Conservation (phyloP, 1,140 invertebrate species). For the Diorhabda elongata region DNA sequence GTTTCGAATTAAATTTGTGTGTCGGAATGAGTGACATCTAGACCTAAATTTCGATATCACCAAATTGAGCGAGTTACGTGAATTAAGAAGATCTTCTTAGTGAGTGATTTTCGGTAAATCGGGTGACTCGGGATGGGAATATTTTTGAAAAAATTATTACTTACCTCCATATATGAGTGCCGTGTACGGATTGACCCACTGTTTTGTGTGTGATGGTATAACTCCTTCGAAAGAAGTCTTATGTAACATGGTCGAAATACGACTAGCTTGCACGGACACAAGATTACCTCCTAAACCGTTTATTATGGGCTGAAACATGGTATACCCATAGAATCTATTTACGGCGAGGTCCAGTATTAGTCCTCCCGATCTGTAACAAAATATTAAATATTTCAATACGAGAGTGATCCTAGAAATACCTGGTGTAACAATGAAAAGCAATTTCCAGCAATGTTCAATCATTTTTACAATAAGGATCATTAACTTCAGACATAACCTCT, state of each 20-base stretch:
- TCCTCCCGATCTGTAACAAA: slow-evolving; percentile 65
- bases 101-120: too few species aligned
- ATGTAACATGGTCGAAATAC: slow-evolving; percentile 92
- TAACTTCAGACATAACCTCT: too few species aligned
- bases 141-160: not conserved
- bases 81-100: too few species aligned
- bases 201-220: slow-evolving; percentile 67
- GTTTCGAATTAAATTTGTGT: too few species aligned
- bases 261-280: slow-evolving; percentile 93
- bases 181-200: slow-evolving; percentile 73
- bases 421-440: too few species aligned
- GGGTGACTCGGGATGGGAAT: too few species aligned
- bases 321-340: slow-evolving; percentile 70
- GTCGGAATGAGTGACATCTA: too few species aligned
- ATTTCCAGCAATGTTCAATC: too few species aligned
- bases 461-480: too few species aligned
- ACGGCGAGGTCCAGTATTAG: slow-evolving; percentile 76
- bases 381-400: not conserved
- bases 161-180: slow-evolving; percentile 82
- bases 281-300: slow-evolving; percentile 96
- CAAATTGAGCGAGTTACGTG: too few species aligned
- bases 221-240: slow-evolving; percentile 71
- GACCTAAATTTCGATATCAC: too few species aligned
- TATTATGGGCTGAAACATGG: slow-evolving; percentile 87
- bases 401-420: too few species aligned